Evolutionary conservation across 2,797 vertebrate genomes (phyloP).

Genomic region (Dromococcyx pavoninus): DNA sequence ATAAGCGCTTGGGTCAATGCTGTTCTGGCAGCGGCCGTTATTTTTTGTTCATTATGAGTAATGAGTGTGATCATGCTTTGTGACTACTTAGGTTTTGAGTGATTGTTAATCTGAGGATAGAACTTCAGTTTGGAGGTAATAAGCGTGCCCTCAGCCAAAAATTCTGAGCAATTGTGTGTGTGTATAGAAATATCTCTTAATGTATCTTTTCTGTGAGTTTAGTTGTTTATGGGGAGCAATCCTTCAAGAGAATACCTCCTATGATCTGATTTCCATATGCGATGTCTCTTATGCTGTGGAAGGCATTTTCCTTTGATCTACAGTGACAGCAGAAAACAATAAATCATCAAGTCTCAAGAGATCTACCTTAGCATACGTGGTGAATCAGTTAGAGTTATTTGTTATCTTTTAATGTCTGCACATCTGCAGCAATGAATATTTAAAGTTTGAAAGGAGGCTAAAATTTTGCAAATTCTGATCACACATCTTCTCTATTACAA

Average conservation of each 20-base stretch:
- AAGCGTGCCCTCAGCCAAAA: not conserved
- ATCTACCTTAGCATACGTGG: not conserved
- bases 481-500: not conserved
- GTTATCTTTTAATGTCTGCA: constrained; percentile 35
- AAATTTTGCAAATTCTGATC: not conserved
- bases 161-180: not conserved
- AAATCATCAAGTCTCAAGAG: constrained; percentile 8
- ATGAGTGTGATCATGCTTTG: not conserved
- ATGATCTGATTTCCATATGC: not conserved
- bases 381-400: constrained; percentile 39
- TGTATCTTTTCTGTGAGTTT: not conserved
- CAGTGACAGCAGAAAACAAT: not conserved
- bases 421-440: constrained; percentile 22
- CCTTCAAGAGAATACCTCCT: not conserved
- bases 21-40: not conserved
- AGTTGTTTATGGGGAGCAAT: not conserved
- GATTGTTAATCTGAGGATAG: not conserved
- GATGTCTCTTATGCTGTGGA: not conserved
- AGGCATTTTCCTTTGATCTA: constrained; percentile 38
- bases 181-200: not conserved
- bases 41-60: not conserved
- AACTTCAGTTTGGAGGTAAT: not conserved
- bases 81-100: not conserved
- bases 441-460: constrained; percentile 18
- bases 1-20: not conserved